Evolutionary conservation across 2,888 invertebrate species (phyloP).

Genomic region (Lissocephala sabroskyi): DNA sequence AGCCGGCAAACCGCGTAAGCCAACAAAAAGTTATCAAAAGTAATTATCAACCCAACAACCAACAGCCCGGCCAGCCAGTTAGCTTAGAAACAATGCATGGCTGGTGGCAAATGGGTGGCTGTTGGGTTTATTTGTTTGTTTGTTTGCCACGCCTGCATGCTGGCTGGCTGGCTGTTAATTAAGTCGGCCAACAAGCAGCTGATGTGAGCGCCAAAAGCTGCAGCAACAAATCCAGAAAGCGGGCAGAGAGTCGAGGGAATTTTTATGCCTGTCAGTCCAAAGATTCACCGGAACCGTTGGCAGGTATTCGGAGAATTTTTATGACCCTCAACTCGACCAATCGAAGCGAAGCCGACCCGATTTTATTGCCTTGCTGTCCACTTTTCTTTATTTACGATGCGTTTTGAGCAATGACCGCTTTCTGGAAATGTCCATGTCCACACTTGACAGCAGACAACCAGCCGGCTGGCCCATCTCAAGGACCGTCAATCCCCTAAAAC

Average conservation of each 20-base stretch:
- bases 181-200: slow-evolving; percentile 51
- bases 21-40: slow-evolving; percentile 53
- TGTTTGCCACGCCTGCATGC: slow-evolving; percentile 17
- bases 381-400: no score
- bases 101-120: no score
- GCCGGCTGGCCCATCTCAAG: slow-evolving; percentile 30
- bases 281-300: neutral
- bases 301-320: no score
- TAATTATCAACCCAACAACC: slow-evolving; percentile 47
- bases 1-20: slow-evolving; percentile 27
- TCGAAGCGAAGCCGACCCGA: no score
- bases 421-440: no score
- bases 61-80: slow-evolving; percentile 16
- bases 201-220: slow-evolving; percentile 29
- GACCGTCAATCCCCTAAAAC: no score
- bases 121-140: slow-evolving; percentile 7
- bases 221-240: neutral
- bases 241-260: neutral
- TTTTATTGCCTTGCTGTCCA: no score
- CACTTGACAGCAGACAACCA: neutral
- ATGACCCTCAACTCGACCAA: no score
- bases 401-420: no score
- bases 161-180: slow-evolving; percentile 47
- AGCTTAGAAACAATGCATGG: slow-evolving; percentile 11
- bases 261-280: no score